phyloP scores from a whole-genome alignment of 2,113 vertebrate species.

The Apeltes quadracus region DNA sequence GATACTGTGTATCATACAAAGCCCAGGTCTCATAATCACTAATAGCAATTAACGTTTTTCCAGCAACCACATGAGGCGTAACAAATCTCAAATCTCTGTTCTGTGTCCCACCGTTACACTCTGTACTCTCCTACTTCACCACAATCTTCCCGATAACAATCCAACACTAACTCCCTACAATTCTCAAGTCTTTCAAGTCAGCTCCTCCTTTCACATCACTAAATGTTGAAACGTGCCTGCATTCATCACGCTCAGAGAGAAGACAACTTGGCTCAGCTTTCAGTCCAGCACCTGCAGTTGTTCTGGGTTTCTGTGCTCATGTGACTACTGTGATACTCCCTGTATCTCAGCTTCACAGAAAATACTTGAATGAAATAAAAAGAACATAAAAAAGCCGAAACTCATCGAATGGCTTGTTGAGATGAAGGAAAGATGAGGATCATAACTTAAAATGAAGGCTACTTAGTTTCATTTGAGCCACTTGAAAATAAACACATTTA shows the following conservation, averaged over 20 bases:
- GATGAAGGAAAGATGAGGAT: slow-evolving; percentile 44
- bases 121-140: slow-evolving; percentile 29
- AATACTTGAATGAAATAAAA: slow-evolving; percentile 29
- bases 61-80: slow-evolving; percentile 45
- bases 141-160: slow-evolving; percentile 46
- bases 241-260: slow-evolving; percentile 46
- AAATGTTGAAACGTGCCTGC: slow-evolving; percentile 50
- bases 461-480: slow-evolving; percentile 64
- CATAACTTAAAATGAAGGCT: slow-evolving; percentile 56
- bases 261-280: slow-evolving; percentile 51
- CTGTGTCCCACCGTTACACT: slow-evolving; percentile 20
- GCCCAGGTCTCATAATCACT: slow-evolving; percentile 47
- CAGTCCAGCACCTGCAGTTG: slow-evolving; percentile 34
- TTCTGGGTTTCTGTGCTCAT: slow-evolving; percentile 24
- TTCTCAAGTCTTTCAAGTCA: slow-evolving; percentile 29
- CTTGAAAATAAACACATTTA: slow-evolving; percentile 65
- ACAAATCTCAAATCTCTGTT: slow-evolving; percentile 45
- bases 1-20: slow-evolving; percentile 62
- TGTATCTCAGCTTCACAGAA: slow-evolving; percentile 40
- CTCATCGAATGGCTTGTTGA: slow-evolving; percentile 28
- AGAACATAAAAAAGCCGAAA: slow-evolving; percentile 23
- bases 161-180: slow-evolving; percentile 37
- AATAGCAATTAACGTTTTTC: slow-evolving; percentile 44
- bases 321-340: slow-evolving; percentile 33
- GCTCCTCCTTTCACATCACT: slow-evolving; percentile 36